Base-by-base conservation (phyloP, 2,797 vertebrate genomes). In the Vespertilio murinus region DNA sequence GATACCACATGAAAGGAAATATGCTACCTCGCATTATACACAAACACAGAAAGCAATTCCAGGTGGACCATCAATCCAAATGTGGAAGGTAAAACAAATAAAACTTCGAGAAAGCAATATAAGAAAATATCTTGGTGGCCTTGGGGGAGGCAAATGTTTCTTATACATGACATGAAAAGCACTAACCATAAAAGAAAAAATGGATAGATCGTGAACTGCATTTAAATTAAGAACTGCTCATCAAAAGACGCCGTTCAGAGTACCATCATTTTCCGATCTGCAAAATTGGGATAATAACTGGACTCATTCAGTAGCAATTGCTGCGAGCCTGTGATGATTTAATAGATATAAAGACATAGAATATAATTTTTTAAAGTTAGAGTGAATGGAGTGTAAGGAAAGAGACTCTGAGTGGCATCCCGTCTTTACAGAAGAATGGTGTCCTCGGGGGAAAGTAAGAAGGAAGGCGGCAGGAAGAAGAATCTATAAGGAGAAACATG, bases 151-250 rank as follows among this genome's bases (percentile, higher is more conserved):
- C 33, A 74, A 56, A 33, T 5, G 2, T 47, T 84, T 38, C 52
- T 61, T 35, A 83, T 10, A 49, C 2, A 2, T 1, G 35, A 52
- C 67, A 56, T 4, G n/a, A n/a, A 88, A 90, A 83, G 38, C 30
- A 18, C 30, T 30, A 25, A 67, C 3, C 38, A 70, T 28, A 42
- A 93, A 82, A 73, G 73, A 77, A 22, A 71, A 87, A 47, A 59
- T 1, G 33, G 78, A 35, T 10, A 59, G 30, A 52, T 23, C 5
- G 1, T 38, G 74, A 84, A 38, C 22, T 56, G 64, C 47, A 45
- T 73, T 74, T 38, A 61, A 59, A 42, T 91, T 49, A 47, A 90
- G 42, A 73, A 35, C 1, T 2, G 88, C 79, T 83, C 83, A 73
- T 83, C 65, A 52, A 54, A 56, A 56, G 69, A 71, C 69, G 3